Percentiles rank a stretch among this genome's conserved stretches.
phyloP scores from a whole-genome alignment of 2,797 vertebrate genomes.

The Hapalemur alaotrensis region DNA sequence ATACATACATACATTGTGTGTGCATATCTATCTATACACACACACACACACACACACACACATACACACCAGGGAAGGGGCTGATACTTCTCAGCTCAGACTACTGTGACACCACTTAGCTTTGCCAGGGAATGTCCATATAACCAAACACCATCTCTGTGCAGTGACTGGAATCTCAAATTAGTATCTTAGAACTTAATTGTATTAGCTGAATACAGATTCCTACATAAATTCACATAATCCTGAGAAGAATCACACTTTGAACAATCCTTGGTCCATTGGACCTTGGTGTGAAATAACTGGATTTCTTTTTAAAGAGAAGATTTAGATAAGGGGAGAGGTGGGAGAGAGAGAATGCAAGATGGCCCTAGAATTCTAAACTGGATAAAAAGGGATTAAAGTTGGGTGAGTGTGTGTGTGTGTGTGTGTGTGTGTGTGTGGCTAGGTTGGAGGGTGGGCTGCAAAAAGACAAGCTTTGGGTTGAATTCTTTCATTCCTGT shows the following conservation, averaged over 20 bases:
- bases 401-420: neutral
- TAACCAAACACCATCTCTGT: neutral
- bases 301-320: slow-evolving; percentile 32
- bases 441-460: neutral
- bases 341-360: neutral
- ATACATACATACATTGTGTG: neutral
- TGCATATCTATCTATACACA: neutral
- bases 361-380: neutral
- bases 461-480: neutral
- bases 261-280: neutral
- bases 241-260: neutral
- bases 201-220: neutral
- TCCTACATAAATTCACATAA: neutral
- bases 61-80: no score
- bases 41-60: neutral
- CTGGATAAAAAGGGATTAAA: neutral
- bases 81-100: neutral
- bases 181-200: neutral
- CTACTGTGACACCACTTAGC: neutral
- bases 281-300: slow-evolving; percentile 14
- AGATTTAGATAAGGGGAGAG: neutral
- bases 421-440: neutral
- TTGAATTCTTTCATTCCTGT: neutral
- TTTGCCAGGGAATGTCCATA: neutral
- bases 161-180: neutral